Base-by-base conservation (phyloP, 2,888 invertebrate species). In the Caenorhabditis afra region DNA sequence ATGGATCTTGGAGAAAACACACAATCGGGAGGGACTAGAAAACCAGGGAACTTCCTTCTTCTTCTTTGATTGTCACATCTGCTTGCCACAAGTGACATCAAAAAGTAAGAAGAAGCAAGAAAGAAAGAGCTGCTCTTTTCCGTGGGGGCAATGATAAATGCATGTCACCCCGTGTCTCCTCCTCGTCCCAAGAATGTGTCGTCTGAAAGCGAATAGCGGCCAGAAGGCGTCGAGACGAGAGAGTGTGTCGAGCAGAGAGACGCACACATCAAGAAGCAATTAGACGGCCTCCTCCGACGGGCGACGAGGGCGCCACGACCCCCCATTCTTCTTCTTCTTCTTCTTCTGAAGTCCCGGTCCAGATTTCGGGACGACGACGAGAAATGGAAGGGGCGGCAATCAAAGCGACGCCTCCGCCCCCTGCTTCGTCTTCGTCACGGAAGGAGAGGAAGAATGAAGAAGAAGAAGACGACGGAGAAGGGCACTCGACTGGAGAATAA, bases 71-170 rank as follows among this genome's bases (percentile, higher is more conserved):
- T 29, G 29, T 29, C 29, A 41, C 41, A 41, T 41, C 11, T 41
- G 41, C 2, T 41, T 29, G 3, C 29, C 29, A 29, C 4, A 29
- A 29, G 29, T 29, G 62, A 50, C 49, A 62, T 62, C 62, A 50
- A 50, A 62, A 2, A 37, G 20, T 14, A 41, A 18, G n/a, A 37
- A 18, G 4, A 11, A 47, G 39, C 14, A 29, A 49, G 62, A 71
- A 62, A 62, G 37, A 55, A 62, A 55, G 20, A 12, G 23, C 23
- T 62, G 61, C 61, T 59, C n/a, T 39, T 37, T 20, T 47, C 45
- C 23, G 37, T 41, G 22, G 50, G 73, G 64, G 73, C 64, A 64
- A 64, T 73, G 73, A 73, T 73, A 73, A 73, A 73, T 73, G 73
- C 73, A 64, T 73, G 73, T 73, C 70, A 70, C 70, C 70, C 70